Evolutionary conservation across 2,113 vertebrate species (phyloP).

Genomic region (Ahaetulla prasina): DNA sequence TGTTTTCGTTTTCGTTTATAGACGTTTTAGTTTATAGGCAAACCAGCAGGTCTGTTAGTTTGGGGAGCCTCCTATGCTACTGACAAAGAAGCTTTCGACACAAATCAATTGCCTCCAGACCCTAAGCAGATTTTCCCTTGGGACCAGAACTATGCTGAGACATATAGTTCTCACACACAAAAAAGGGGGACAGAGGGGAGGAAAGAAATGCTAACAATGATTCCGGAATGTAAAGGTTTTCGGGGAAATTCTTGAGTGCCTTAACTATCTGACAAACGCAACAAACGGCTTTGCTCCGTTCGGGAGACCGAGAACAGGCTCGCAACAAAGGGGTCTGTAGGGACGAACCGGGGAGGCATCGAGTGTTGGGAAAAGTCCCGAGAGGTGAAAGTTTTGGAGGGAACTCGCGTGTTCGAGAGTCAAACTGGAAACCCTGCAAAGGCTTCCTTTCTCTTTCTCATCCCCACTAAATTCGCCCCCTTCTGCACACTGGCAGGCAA

Average conservation of each 20-base stretch:
- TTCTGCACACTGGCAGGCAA: background rate
- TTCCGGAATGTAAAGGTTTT: background rate
- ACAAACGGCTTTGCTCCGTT: background rate
- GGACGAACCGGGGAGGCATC: background rate
- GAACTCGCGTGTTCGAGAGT: background rate
- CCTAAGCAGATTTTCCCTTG: background rate
- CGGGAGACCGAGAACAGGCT: background rate
- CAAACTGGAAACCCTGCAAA: background rate
- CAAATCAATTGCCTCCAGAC: background rate
- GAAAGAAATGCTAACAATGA: background rate
- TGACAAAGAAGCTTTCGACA: background rate
- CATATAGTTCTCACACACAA: background rate
- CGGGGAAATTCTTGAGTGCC: background rate
- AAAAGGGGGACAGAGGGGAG: background rate
- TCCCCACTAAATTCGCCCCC: background rate
- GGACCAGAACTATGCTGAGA: background rate
- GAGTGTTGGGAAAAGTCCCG: background rate
- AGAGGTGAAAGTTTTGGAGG: background rate
- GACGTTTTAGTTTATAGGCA: background rate
- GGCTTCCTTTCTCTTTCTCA: background rate
- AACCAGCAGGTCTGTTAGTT: background rate
- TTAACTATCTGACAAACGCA: background rate
- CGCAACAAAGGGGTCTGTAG: conserved; percentile 7
- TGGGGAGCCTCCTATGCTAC: background rate
- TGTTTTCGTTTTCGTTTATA: background rate